A percentile compares a stretch with the other conserved stretches of the same genome.
Conservation (phyloP, 2,888 invertebrate species). For the Peribatodes rhomboidaria region DNA sequence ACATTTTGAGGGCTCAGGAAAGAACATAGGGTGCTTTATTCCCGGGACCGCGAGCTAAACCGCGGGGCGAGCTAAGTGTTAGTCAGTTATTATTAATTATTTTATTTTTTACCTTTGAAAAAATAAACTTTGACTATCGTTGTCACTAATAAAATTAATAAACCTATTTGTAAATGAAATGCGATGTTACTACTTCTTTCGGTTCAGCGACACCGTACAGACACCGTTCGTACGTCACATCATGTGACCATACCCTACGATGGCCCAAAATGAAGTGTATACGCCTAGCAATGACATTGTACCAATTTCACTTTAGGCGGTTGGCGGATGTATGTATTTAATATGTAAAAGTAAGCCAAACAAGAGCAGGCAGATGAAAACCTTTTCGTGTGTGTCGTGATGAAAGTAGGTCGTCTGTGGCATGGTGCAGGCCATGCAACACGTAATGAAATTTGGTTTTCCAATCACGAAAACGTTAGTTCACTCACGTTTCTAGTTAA, state of each 20-base stretch:
- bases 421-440: not conserved
- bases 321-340: not conserved
- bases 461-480: not conserved
- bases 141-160: too few species aligned
- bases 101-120: too few species aligned
- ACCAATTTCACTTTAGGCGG: not conserved
- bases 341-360: not conserved
- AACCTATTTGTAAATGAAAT: too few species aligned
- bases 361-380: not conserved
- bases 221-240: not conserved
- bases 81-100: too few species aligned
- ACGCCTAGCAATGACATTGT: not conserved
- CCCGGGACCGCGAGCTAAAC: too few species aligned
- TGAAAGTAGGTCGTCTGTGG: conserved; percentile 4
- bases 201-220: not conserved
- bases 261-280: not conserved
- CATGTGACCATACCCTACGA: not conserved
- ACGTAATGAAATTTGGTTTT: conserved; percentile 10
- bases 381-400: conserved; percentile 1
- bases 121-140: too few species aligned
- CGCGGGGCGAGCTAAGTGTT: too few species aligned
- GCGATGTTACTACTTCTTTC: too few species aligned
- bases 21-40: too few species aligned
- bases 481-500: too few species aligned
- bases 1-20: too few species aligned